Percentiles rank a stretch among this genome's conserved stretches.
These are phyloP conservation scores for Bolborhynchus lineola DNA, from an alignment of 2,113 vertebrate species.

Conservation along the genomic window DNA sequence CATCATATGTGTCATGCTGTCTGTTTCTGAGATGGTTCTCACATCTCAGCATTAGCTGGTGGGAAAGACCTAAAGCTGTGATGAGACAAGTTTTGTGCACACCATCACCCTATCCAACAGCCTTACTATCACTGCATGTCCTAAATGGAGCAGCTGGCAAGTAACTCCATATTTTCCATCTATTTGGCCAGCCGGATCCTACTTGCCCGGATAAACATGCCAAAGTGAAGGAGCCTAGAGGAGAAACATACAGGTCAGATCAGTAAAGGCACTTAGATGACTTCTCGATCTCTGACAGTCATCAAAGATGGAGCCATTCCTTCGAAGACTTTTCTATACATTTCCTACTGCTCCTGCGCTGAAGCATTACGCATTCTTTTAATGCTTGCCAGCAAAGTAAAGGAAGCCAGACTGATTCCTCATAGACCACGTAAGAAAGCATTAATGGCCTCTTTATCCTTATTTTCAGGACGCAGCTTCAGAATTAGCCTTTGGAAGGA, in stretches of 20 bases:
- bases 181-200: background rate
- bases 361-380: background rate
- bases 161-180: background rate
- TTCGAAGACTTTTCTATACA: background rate
- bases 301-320: background rate
- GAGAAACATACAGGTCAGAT: background rate
- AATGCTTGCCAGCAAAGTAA: background rate
- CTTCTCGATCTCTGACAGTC: background rate
- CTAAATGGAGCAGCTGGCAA: background rate
- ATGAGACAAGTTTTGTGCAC: background rate
- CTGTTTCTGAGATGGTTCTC: background rate
- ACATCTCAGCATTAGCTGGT: background rate
- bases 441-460: background rate
- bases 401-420: background rate
- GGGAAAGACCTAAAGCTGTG: background rate
- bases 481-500: background rate
- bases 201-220: background rate
- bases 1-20: background rate
- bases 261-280: background rate
- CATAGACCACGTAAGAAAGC: background rate
- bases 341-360: background rate
- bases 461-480: background rate
- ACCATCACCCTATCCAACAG: background rate
- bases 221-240: background rate
- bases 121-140: background rate